Evolutionary conservation across 2,888 invertebrate species (phyloP).

Genomic region (Pachymerium ferrugineum): DNA sequence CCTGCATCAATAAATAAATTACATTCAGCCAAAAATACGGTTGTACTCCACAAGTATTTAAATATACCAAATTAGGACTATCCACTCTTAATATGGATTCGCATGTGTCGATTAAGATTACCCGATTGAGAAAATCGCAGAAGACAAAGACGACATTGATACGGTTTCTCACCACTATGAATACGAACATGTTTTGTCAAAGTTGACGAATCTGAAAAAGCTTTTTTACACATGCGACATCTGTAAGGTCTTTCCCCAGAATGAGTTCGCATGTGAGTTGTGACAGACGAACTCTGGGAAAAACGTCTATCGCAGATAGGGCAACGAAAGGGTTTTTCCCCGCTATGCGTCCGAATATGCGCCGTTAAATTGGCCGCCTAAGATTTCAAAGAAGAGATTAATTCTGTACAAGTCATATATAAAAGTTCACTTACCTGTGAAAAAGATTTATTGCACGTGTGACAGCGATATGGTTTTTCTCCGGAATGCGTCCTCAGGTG

Average conservation of each 20-base stretch:
- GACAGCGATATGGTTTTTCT: conserved; percentile 85
- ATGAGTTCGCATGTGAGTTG: conserved; percentile 99
- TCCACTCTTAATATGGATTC: conserved; percentile 63
- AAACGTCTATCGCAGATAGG: conserved; percentile 94
- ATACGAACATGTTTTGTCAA: conserved; percentile 94
- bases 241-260: conserved; percentile 97
- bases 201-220: conserved; percentile 97
- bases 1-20: too few species aligned
- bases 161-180: conserved; percentile 88
- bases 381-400: background rate
- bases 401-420: background rate
- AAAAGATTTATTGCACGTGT: conserved; percentile 93
- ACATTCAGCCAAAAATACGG: too few species aligned
- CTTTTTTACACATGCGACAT: conserved; percentile 94
- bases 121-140: conserved; percentile 97
- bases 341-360: conserved; percentile 90
- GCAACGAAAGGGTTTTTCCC: conserved; percentile 97
- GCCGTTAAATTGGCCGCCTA: conserved; percentile 98
- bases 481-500: conserved; percentile 95
- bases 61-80: too few species aligned
- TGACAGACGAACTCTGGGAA: conserved; percentile 88
- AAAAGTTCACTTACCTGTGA: conserved; percentile 38
- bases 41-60: too few species aligned
- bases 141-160: conserved; percentile 93
- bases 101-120: conserved; percentile 97